Base-by-base conservation (phyloP, 2,888 invertebrate species). In the Trachelus troglodyta region DNA sequence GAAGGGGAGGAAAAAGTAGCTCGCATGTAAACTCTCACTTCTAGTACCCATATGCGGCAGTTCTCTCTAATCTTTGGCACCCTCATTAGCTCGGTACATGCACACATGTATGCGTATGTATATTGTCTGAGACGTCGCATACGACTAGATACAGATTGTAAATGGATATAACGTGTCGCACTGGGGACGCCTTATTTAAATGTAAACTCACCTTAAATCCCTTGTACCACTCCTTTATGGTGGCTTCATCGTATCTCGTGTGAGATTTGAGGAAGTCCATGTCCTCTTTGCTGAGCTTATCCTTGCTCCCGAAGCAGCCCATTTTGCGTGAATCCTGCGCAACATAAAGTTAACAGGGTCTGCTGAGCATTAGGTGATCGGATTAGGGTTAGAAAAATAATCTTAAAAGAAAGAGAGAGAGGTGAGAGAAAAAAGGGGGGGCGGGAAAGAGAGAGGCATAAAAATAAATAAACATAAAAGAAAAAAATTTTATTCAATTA, bases 181-280 rank as follows among this genome's bases (percentile, higher is more conserved):
- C 78, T 73, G 23, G 71, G 33, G 75, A 33, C 76, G 34, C 78
- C 79, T 75, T 75, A 56, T 56, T 56, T 9, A 23, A 56, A 56
- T 56, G 71, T 33, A 71, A 40, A 92, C 94, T 94, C 93, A 99
- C 99, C 97, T 99, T 98, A 92, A 99, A 99, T 85, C 99, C 99
- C 94, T 99, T 98, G 93, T 99, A 99, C 99, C 99, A 99, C 93
- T 99, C 99, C 92, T 99, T 99, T 92, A 99, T 99, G 90, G 99
- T 99, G 87, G 97, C 97, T 93, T 99, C 99, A 89, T 98, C 98
- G 92, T 99, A 99, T 86, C 98, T 96, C 81, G 99, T 99, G 93
- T 99, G 98, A 85, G 97, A 96, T 93, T 98, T 98, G 87, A 99
- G 95, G 93, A 99, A 99, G 91, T 99, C 98, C 96, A 99, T 96